Evolutionary conservation across 2,113 vertebrate species (phyloP).

Genomic region (Numida meleagris): DNA sequence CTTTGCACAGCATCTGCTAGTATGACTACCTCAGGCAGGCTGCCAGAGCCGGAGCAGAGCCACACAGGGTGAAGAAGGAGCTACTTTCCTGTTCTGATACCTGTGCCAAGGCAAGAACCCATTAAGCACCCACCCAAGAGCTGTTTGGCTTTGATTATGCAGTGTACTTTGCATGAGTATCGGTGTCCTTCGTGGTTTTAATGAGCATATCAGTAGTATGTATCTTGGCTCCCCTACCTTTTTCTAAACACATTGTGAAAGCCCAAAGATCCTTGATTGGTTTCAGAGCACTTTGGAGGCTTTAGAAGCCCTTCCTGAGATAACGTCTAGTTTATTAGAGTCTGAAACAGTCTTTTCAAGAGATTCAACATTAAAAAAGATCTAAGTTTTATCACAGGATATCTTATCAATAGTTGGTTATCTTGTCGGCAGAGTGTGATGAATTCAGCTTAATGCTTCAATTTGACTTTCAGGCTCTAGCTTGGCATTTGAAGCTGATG

Average conservation of each 20-base stretch:
- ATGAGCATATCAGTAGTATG: background rate
- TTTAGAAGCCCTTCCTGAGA: background rate
- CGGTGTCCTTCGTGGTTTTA: background rate
- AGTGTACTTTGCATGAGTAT: background rate
- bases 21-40: background rate
- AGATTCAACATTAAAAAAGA: background rate
- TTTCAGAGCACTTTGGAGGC: background rate
- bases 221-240: background rate
- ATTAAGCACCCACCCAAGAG: background rate
- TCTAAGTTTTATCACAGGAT: background rate
- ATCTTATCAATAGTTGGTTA: background rate
- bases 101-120: accelerated
- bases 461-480: background rate
- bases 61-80: background rate
- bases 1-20: background rate
- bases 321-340: background rate
- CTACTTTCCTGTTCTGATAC: accelerated
- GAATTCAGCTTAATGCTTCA: background rate
- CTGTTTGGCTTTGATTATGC: background rate
- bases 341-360: background rate
- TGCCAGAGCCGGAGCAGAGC: background rate
- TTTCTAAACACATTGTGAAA: background rate
- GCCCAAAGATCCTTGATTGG: background rate
- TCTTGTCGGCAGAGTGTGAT: background rate
- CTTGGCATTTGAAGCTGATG: background rate